phyloP scores from a whole-genome alignment of 2,888 invertebrate species.

The Oxyteleia sp. region DNA sequence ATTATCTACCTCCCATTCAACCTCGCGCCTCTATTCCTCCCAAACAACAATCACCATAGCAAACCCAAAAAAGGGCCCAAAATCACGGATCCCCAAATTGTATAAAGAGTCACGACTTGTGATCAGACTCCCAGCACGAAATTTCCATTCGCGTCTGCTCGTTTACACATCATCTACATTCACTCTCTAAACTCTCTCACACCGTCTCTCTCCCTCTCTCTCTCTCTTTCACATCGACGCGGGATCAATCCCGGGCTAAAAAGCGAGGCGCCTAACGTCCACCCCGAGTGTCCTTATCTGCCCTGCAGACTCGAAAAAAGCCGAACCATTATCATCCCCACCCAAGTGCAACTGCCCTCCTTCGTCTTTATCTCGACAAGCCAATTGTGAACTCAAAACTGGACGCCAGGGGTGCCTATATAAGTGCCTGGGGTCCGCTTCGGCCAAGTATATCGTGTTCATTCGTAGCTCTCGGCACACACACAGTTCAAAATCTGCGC shows the following conservation, averaged over 20 bases:
- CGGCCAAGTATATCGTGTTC: conserved; percentile 15
- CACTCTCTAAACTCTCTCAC: not conserved
- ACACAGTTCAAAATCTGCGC: conserved; percentile 35
- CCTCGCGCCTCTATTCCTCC: too few species aligned
- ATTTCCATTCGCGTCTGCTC: not conserved
- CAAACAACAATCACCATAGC: too few species aligned
- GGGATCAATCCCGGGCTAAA: not conserved
- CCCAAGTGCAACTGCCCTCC: too few species aligned
- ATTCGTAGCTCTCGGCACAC: not conserved
- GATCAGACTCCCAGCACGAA: not conserved
- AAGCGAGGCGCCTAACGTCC: not conserved
- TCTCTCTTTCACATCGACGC: not conserved
- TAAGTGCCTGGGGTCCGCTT: too few species aligned
- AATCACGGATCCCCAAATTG: not conserved
- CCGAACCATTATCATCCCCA: too few species aligned
- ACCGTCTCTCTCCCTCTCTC: not conserved
- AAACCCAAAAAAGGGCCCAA: too few species aligned
- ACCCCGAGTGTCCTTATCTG: too few species aligned
- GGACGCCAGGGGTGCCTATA: too few species aligned
- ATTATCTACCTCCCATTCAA: too few species aligned
- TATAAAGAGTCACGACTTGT: not conserved
- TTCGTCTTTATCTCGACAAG: too few species aligned
- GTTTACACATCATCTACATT: not conserved
- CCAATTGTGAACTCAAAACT: too few species aligned
- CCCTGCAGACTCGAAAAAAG: too few species aligned